These are phyloP conservation scores for Zaprionus inermis DNA, from an alignment of 1,140 invertebrate species.

Conservation along the genomic window DNA sequence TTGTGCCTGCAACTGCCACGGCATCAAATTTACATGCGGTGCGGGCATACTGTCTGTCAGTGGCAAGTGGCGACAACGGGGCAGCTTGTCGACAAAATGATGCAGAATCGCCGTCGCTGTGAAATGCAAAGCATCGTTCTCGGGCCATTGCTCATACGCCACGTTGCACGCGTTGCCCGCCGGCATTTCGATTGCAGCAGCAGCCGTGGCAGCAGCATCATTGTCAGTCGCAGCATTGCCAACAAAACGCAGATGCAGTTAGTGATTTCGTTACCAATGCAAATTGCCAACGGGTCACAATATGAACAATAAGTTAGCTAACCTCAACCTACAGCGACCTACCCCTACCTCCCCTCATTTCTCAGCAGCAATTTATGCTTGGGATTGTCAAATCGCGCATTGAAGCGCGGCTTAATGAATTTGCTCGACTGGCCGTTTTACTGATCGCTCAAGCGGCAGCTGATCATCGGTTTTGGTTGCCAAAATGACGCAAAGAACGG, in stretches of 20 bases:
- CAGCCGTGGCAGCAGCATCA: slow-evolving; percentile 29
- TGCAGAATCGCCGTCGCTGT: slow-evolving; percentile 46
- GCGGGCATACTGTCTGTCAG: background rate
- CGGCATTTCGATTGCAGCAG: slow-evolving; percentile 17
- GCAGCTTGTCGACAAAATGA: slow-evolving; percentile 35
- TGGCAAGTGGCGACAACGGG: background rate
- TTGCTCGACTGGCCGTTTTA: background rate
- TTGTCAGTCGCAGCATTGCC: slow-evolving; percentile 32
- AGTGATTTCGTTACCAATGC: background rate
- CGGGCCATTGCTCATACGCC: slow-evolving; percentile 38
- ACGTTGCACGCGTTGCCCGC: slow-evolving; percentile 25
- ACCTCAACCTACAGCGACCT: background rate
- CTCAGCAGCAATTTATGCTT: slow-evolving; percentile 30
- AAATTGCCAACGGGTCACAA: slow-evolving; percentile 21
- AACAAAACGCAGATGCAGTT: slow-evolving; percentile 12
- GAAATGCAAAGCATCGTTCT: slow-evolving; percentile 54
- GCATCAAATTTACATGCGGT: slow-evolving; percentile 61
- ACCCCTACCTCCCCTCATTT: background rate
- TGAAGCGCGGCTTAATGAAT: slow-evolving; percentile 42
- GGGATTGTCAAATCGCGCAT: slow-evolving; percentile 26
- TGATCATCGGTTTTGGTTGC: slow-evolving; percentile 40
- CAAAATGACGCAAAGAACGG: slow-evolving; percentile 39
- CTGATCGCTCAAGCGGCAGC: background rate
- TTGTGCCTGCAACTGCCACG: slow-evolving; percentile 2
- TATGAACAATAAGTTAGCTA: slow-evolving; percentile 36